Percentiles rank a stretch among this genome's conserved stretches.
Conservation (phyloP, 2,797 vertebrate genomes). For the Yasuhikotakia modesta region DNA sequence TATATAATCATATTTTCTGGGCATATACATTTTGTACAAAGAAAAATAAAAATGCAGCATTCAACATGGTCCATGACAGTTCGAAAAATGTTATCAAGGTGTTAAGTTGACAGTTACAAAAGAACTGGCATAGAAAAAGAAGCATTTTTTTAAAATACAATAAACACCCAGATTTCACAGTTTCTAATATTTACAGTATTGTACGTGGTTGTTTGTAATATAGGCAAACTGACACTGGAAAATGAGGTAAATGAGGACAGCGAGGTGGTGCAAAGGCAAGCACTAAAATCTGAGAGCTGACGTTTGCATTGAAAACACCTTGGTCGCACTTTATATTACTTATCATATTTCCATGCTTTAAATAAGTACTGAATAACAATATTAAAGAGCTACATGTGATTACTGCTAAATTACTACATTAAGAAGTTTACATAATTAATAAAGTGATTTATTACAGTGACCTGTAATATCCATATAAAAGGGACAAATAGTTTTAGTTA, state of each 20-base stretch:
- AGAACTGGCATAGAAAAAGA: conserved; percentile 38
- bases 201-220: conserved; percentile 29
- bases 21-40: neutral
- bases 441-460: neutral
- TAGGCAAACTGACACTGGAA: conserved; percentile 41
- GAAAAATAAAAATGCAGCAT: conserved; percentile 5
- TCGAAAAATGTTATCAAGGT: conserved; percentile 3
- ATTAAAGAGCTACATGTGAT: neutral
- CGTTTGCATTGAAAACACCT: conserved; percentile 13
- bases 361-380: neutral
- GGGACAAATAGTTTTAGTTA: neutral
- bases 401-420: neutral
- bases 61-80: conserved; percentile 29
- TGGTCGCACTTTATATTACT: conserved; percentile 14
- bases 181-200: conserved; percentile 45
- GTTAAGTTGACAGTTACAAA: conserved; percentile 14
- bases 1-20: neutral
- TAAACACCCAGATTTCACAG: conserved; percentile 52
- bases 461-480: neutral
- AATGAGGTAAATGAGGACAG: conserved; percentile 31
- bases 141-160: conserved; percentile 45
- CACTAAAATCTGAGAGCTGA: conserved; percentile 6
- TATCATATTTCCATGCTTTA: neutral
- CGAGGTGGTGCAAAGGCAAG: conserved; percentile 12
- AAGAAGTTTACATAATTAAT: too few species aligned